Conservation (phyloP, 2,113 vertebrate species). For the Rhinolophus sinicus region DNA sequence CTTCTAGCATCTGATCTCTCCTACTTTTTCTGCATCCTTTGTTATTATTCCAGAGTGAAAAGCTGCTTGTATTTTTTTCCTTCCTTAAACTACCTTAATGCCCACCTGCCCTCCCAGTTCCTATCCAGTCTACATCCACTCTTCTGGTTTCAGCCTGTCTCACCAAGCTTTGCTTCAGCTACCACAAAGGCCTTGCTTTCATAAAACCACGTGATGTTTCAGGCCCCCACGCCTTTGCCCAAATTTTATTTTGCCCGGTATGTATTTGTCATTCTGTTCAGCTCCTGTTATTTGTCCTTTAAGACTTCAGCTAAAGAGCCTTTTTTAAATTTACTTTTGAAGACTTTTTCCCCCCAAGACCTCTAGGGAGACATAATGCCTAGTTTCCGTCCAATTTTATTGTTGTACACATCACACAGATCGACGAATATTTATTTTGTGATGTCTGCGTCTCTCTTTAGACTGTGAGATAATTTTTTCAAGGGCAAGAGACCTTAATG, state of each 20-base stretch:
- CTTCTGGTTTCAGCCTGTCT: too few relatives aligned
- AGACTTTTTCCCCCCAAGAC: neutral
- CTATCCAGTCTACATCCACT: too few relatives aligned
- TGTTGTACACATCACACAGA: neutral
- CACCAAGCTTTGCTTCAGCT: too few relatives aligned
- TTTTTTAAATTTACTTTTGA: neutral
- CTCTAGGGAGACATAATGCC: neutral
- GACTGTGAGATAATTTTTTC: neutral
- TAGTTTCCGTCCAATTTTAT: neutral
- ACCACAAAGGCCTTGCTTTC: too few relatives aligned
- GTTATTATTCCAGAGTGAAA: too few relatives aligned
- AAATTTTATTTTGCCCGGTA: neutral
- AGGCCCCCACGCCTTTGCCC: neutral
- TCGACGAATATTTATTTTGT: neutral
- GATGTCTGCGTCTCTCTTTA: neutral
- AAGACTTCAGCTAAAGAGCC: neutral
- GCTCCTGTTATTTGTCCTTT: neutral
- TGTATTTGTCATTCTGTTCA: neutral
- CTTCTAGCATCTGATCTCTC: neutral
- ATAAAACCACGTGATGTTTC: too few relatives aligned
- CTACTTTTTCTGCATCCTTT: too few relatives aligned
- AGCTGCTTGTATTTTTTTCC: too few relatives aligned
- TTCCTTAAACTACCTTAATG: too few relatives aligned
- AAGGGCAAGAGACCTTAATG: neutral
- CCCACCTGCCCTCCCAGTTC: too few relatives aligned